Percentiles rank a stretch among this genome's conserved stretches.
These are phyloP conservation scores for Raja brachyura DNA, from an alignment of 2,113 vertebrate genomes.

Conservation along the genomic window DNA sequence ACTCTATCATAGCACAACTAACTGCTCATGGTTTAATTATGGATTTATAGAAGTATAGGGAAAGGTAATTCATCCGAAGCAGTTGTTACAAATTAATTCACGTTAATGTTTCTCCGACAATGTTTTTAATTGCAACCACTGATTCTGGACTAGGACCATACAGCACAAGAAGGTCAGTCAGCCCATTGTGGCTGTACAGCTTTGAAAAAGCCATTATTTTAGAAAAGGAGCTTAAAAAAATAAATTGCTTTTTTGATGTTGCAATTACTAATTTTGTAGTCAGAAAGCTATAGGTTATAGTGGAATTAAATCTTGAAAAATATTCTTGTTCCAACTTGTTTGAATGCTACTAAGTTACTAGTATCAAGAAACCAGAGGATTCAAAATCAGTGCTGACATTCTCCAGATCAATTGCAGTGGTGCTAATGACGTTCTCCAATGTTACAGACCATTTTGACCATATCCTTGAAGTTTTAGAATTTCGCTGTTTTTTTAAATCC, in stretches of 20 bases:
- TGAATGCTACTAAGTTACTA: not conserved
- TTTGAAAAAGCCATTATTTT: not conserved
- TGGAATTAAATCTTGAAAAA: constrained; percentile 12
- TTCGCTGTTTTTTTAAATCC: not conserved
- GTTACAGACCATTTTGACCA: not conserved
- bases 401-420: not conserved
- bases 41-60: constrained; percentile 1
- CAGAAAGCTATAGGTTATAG: not conserved
- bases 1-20: constrained; percentile 3
- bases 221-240: not conserved
- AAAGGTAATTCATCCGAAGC: constrained; percentile 19
- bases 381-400: not conserved
- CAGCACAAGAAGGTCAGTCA: not conserved
- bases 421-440: not conserved
- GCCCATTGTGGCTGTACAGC: not conserved
- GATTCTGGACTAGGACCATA: not conserved
- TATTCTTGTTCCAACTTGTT: not conserved
- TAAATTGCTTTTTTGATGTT: not conserved
- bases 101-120: not conserved
- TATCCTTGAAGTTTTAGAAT: not conserved
- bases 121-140: not conserved
- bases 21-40: not conserved
- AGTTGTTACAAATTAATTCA: constrained; percentile 22
- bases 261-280: not conserved
- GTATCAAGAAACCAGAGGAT: not conserved